Conservation (phyloP, 1,140 invertebrate species). For the Pteromalus puparum region DNA sequence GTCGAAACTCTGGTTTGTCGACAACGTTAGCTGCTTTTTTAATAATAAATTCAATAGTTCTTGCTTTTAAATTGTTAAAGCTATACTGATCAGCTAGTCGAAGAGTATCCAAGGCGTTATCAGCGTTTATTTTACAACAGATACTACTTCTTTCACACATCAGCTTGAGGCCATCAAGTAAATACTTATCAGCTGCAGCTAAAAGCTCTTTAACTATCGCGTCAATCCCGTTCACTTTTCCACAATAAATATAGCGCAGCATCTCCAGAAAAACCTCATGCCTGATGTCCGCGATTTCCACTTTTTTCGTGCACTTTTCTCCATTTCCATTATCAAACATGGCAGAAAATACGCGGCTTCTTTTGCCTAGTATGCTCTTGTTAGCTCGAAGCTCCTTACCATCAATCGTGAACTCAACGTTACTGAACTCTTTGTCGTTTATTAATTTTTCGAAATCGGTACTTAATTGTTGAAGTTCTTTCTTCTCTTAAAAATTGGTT, state of each 20-base stretch:
- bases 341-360: constrained; percentile 78
- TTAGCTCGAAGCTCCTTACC: constrained; percentile 29
- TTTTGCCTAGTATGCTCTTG: constrained; percentile 64
- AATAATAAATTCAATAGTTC: too few relatives aligned
- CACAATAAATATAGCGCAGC: constrained; percentile 24
- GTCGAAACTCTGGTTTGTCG: too few relatives aligned
- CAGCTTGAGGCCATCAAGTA: not conserved
- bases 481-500: too few relatives aligned
- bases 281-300: constrained; percentile 77
- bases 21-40: too few relatives aligned
- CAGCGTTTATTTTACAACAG: too few relatives aligned
- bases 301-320: constrained; percentile 75
- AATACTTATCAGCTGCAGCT: constrained; percentile 21
- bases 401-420: not conserved
- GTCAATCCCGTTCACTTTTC: not conserved
- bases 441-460: not conserved
- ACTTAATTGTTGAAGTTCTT: too few relatives aligned
- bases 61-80: too few relatives aligned
- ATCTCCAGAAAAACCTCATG: not conserved
- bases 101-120: too few relatives aligned
- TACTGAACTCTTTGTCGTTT: not conserved
- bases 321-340: constrained; percentile 80
- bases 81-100: too few relatives aligned
- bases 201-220: not conserved
- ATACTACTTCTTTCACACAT: too few relatives aligned